Evolutionary conservation across 2,797 vertebrate species (phyloP), one percentile per base, ranked within the genome.

Genomic region (Phoxinus dragarum): DNA sequence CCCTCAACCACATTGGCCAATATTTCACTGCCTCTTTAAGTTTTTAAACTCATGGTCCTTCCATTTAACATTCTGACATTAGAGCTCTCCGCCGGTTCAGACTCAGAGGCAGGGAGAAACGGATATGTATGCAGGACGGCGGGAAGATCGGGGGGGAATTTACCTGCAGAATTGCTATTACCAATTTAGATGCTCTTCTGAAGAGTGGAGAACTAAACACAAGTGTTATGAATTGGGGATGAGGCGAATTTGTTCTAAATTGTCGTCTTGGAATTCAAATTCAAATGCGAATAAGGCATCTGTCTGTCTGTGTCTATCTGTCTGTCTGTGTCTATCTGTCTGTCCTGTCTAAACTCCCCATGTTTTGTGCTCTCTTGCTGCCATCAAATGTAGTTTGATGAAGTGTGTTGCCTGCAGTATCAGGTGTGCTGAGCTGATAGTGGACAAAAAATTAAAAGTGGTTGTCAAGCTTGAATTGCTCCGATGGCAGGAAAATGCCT

Each of bases 1-100:
- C 97, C 96, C 97, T 99, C 98, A 99, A 89, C 94, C 95, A 93
- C 96, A 96, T 88, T 95, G 96, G 96, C 96, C 97, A 97, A 97
- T 98, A 98, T 97, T 98, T 98, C 96, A 98, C 96, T 93, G 96
- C 96, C 95, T 97, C 96, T 97, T 97, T 95, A 97, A 98, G 96
- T 98, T 98, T 97, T 96, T 96, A 94, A 95, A 96, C 94, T 96
- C 94, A 93, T 91, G 93, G 94, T 90, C 94, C 94, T 94, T 94
- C 95, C 94, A 96, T 96, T 96, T 95, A 96, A 95, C 94, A 96
- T 95, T 91, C 94, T 96, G 96, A 96, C 95, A 95, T 93, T 93
- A 86, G 82, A 86, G 80, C 86, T 61, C 75, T 88, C 27, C 80
- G 54, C 23, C 87, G 86, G 82, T 74, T 71, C 71, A 44, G 64